These are phyloP conservation scores for Brachionus rubens DNA, from an alignment of 1,140 invertebrate species.

Conservation along the genomic window DNA sequence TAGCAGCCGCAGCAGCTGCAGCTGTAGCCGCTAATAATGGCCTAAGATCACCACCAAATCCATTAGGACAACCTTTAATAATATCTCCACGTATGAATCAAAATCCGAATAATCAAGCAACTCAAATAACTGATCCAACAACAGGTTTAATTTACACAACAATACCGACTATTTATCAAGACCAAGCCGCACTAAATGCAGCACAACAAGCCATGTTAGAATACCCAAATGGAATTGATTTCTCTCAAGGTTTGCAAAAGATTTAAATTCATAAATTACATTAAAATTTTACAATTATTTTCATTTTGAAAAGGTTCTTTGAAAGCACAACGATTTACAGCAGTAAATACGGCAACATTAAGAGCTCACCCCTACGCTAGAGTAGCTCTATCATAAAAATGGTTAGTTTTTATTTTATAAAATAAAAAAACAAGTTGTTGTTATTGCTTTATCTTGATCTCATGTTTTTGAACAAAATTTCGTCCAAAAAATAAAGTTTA, in stretches of 20 bases:
- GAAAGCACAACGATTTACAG: slow-evolving; percentile 25
- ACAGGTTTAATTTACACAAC: slow-evolving; percentile 44
- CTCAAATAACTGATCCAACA: slow-evolving; percentile 36
- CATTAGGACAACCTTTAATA: not conserved
- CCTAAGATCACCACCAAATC: not conserved
- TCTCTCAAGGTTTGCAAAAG: slow-evolving; percentile 36
- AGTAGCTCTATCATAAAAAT: slow-evolving; percentile 36
- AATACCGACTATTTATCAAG: slow-evolving; percentile 29
- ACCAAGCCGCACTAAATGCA: not conserved
- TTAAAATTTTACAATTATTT: no score
- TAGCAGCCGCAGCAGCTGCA: slow-evolving; percentile 20
- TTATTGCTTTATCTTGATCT: not conserved
- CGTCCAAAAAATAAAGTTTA: no score
- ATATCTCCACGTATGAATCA: not conserved
- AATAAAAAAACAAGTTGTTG: not conserved
- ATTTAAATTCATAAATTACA: no score
- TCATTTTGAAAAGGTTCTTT: slow-evolving; percentile 41
- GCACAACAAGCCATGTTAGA: slow-evolving; percentile 2
- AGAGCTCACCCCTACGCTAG: slow-evolving; percentile 44
- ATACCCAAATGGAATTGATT: slow-evolving; percentile 18
- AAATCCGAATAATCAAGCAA: not conserved
- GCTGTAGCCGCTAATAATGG: slow-evolving; percentile 10
- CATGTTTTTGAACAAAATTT: no score
- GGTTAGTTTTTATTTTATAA: not conserved
- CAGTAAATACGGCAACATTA: not conserved